phyloP scores from a whole-genome alignment of 1,140 invertebrate genomes.

The Ladona fulva region DNA sequence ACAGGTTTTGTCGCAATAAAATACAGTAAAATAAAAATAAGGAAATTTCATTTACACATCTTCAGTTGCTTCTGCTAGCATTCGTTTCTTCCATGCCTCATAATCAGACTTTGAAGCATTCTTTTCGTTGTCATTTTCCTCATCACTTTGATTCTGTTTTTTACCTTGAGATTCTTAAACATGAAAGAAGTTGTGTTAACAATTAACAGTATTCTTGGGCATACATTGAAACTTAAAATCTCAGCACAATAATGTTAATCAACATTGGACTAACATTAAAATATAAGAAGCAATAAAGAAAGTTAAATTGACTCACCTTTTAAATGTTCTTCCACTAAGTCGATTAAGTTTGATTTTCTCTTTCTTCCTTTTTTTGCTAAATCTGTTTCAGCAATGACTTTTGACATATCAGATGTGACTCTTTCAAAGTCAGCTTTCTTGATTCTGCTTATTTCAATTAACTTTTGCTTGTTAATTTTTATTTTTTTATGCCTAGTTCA shows the following conservation, averaged over 20 bases:
- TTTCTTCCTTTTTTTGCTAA: not conserved
- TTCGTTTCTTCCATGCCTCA: not conserved
- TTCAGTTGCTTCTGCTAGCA: not conserved
- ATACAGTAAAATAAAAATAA: too few relatives aligned
- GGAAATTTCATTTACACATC: not conserved
- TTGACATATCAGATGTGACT: not conserved
- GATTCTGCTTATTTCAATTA: not conserved
- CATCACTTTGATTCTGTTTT: not conserved
- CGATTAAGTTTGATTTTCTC: not conserved
- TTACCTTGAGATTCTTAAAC: not conserved
- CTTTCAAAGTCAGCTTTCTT: not conserved
- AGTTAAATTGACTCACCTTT: not conserved
- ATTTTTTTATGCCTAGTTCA: not conserved
- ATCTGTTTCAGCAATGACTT: not conserved
- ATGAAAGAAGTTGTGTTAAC: not conserved
- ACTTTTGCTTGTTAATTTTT: not conserved
- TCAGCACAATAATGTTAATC: not conserved
- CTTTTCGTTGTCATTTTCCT: not conserved
- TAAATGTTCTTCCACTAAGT: not conserved
- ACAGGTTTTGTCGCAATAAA: too few relatives aligned
- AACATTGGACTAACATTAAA: not conserved
- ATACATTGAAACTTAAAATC: not conserved
- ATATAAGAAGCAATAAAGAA: not conserved
- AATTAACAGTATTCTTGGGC: not conserved
- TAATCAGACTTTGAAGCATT: not conserved